Percentiles rank a stretch among this genome's conserved stretches.
Conservation (phyloP, 2,797 vertebrate species). For the Neosilurus mollespiculum region DNA sequence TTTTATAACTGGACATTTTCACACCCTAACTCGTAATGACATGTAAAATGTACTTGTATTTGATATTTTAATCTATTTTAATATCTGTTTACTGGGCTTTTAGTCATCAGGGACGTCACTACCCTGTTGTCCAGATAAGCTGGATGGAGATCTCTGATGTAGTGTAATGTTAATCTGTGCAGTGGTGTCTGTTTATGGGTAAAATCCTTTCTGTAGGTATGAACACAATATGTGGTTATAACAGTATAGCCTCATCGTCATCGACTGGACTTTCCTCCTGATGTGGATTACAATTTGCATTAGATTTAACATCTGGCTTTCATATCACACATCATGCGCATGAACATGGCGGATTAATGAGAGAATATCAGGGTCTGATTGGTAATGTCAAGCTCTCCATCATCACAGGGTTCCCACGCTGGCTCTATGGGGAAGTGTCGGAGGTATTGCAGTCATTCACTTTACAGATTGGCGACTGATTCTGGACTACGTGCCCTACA, state of each 20-base stretch:
- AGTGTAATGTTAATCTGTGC: neutral
- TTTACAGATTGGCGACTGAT: constrained; percentile 86
- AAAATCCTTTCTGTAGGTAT: neutral
- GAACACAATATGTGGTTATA: neutral
- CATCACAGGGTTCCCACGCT: constrained; percentile 79
- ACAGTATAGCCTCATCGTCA: neutral
- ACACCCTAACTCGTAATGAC: neutral
- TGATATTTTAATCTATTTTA: too few relatives aligned
- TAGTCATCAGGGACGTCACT: too few relatives aligned
- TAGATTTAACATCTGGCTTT: neutral
- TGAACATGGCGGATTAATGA: neutral
- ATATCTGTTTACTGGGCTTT: neutral
- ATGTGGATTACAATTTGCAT: neutral
- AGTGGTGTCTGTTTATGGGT: neutral
- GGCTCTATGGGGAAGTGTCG: constrained; percentile 77
- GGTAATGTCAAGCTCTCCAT: neutral
- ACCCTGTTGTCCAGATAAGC: neutral
- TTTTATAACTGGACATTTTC: neutral
- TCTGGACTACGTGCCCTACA: constrained; percentile 89
- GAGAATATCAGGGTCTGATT: neutral
- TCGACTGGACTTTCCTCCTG: neutral
- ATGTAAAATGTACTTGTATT: neutral
- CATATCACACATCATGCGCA: neutral
- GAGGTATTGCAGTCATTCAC: constrained; percentile 79
- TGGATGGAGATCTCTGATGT: neutral